Evolutionary conservation across 2,113 vertebrate genomes (phyloP).

Genomic region (Erythrolamprus reginae): DNA sequence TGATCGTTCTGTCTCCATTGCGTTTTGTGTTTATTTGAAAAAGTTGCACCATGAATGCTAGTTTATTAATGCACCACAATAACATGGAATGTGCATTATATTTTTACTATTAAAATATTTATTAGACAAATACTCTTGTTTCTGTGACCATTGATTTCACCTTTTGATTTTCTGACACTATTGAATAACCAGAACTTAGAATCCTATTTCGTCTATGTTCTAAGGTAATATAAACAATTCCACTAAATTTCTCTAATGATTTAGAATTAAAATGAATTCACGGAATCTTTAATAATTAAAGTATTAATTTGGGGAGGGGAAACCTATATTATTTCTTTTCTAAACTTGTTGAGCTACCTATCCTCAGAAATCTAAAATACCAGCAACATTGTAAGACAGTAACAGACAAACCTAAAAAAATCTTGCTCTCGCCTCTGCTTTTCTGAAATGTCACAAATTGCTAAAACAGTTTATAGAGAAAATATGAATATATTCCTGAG

Average conservation of each 20-base stretch:
- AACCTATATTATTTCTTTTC: not conserved
- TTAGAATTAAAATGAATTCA: not conserved
- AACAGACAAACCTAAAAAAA: conserved; percentile 18
- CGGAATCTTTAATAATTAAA: conserved; percentile 7
- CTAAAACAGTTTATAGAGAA: conserved; percentile 45
- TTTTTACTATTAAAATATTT: conserved; percentile 49
- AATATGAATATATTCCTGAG: conserved; percentile 41
- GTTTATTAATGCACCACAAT: conserved; percentile 25
- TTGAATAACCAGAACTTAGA: not conserved
- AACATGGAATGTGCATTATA: conserved; percentile 10
- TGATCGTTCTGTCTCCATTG: conserved; percentile 24
- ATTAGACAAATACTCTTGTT: conserved; percentile 48
- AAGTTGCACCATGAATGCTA: not conserved
- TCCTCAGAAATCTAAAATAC: not conserved
- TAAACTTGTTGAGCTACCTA: conserved; percentile 26
- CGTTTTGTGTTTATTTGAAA: not conserved
- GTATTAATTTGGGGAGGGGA: not conserved
- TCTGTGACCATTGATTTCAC: not conserved
- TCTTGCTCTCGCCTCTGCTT: conserved; percentile 24
- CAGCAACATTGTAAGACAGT: conserved; percentile 5
- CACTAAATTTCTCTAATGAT: not conserved
- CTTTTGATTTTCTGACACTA: conserved; percentile 2
- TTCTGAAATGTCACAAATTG: conserved; percentile 46
- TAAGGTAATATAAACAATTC: not conserved
- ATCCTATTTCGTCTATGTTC: not conserved